These are phyloP conservation scores for Pterostichus madidus DNA, from an alignment of 2,888 invertebrate species.

Conservation along the genomic window DNA sequence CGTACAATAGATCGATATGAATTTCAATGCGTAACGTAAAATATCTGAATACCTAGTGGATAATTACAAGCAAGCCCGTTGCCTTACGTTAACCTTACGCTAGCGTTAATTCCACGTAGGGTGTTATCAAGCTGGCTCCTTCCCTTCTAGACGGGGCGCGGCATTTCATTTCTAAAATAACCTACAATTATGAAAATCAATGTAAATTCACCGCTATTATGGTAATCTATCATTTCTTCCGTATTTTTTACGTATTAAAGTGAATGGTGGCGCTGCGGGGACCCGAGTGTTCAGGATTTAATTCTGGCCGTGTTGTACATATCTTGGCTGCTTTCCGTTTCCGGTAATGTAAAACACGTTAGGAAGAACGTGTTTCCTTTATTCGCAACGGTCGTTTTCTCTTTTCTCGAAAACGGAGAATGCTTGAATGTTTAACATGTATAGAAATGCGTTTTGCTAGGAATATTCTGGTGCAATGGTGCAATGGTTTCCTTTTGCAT, in stretches of 20 bases:
- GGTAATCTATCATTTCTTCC: slow-evolving; percentile 66
- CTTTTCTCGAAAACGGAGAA: no score
- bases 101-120: background rate
- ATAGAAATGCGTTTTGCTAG: no score
- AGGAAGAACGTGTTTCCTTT: background rate
- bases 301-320: slow-evolving; percentile 43
- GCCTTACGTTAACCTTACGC: no score
- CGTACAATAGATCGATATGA: background rate
- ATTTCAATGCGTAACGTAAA: no score
- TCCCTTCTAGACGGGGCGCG: slow-evolving; percentile 56
- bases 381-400: no score
- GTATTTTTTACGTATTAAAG: slow-evolving; percentile 57
- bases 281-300: slow-evolving; percentile 4
- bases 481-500: no score
- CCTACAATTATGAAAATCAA: slow-evolving; percentile 67
- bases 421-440: no score
- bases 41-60: no score
- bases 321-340: slow-evolving; percentile 56
- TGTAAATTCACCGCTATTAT: slow-evolving; percentile 65
- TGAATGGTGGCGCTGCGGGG: background rate
- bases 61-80: no score
- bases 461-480: no score
- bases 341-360: slow-evolving; percentile 62
- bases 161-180: slow-evolving; percentile 66
- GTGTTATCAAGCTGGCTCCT: slow-evolving; percentile 2